Evolutionary conservation across 2,888 invertebrate species (phyloP), one percentile per base, ranked within the genome.

Genomic region (Chloroclystis v-ata): DNA sequence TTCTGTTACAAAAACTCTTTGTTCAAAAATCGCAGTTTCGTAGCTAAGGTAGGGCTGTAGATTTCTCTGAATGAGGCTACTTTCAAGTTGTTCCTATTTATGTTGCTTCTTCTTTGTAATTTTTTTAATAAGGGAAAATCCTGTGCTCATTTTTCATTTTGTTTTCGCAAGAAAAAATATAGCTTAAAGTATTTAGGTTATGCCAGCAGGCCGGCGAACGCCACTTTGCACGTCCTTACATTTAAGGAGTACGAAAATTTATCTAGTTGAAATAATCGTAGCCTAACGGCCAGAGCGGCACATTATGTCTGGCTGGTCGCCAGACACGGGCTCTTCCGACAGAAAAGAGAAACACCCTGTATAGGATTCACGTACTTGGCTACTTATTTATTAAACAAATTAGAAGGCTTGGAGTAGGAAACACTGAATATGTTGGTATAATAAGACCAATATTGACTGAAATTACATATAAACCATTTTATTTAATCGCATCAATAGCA

Each of bases 231-330:
- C 75, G 71, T 78, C 68, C 68, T 77, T 74, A 69, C 67, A 69
- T 76, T 76, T 74, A 78, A 79, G 75, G 67, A 75, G 76, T 70
- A 67, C 68, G 20, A 69, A 72, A 75, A 81, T 82, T 75, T 82
- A 81, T 82, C 72, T 80, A 75, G 75, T 72, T 69, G 79, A 78
- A 82, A 75, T 79, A 79, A 80, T 78, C 72, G 75, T 63, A 65
- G 72, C 67, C 68, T 67, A 70, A 65, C 69, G 68, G 66, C 65
- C 66, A 71, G 69, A 65, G 65, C 63, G 65, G 56, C 60, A 70
- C 71, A 75, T 78, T 75, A 71, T 65, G 69, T 65, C 75, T 81
- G 81, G 81, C 79, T 57, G 53, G 53, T 41, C 54, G 81, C 82
- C 82, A 82, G 71, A 66, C 65, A 59, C 56, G 63, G 64, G 59